Evolutionary conservation across 2,888 invertebrate species (phyloP).

Genomic region (Phortica okadai): DNA sequence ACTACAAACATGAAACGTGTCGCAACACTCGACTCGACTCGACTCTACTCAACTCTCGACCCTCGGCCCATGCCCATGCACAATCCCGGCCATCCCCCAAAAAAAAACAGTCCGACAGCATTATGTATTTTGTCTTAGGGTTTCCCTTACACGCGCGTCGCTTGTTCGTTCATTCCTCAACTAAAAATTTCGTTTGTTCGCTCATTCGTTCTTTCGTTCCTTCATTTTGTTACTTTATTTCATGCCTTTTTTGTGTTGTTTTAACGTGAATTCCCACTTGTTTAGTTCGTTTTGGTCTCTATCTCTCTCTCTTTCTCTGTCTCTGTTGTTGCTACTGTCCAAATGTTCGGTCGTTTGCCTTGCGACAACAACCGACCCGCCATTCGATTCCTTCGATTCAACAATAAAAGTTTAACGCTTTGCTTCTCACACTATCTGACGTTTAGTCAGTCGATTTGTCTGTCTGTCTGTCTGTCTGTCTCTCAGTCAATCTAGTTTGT

Average conservation of each 20-base stretch:
- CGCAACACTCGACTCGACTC: too few relatives aligned
- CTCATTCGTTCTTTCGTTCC: conserved; percentile 28
- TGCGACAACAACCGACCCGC: not conserved
- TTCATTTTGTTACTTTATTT: conserved; percentile 34
- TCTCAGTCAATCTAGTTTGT: conserved; percentile 4
- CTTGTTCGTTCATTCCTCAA: too few relatives aligned
- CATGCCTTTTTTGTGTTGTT: conserved; percentile 48
- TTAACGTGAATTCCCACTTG: conserved; percentile 66
- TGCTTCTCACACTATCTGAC: conserved; percentile 5
- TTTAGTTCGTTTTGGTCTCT: conserved; percentile 49
- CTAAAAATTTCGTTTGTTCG: conserved; percentile 1
- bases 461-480: not conserved
- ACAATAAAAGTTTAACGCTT: conserved; percentile 31
- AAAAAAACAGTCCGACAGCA: too few relatives aligned
- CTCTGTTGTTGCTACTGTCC: too few relatives aligned
- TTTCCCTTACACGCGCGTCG: too few relatives aligned
- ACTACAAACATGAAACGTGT: too few relatives aligned
- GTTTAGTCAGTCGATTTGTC: not conserved
- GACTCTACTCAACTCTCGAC: conserved; percentile 22
- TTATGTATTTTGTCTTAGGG: too few relatives aligned
- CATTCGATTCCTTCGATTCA: not conserved
- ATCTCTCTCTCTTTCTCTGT: not conserved
- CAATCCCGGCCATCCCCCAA: not conserved
- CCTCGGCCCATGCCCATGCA: conserved; percentile 53
- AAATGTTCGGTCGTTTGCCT: too few relatives aligned